Conservation (phyloP, 2,113 vertebrate species). For the Sinocyclocheilus rhinocerous region DNA sequence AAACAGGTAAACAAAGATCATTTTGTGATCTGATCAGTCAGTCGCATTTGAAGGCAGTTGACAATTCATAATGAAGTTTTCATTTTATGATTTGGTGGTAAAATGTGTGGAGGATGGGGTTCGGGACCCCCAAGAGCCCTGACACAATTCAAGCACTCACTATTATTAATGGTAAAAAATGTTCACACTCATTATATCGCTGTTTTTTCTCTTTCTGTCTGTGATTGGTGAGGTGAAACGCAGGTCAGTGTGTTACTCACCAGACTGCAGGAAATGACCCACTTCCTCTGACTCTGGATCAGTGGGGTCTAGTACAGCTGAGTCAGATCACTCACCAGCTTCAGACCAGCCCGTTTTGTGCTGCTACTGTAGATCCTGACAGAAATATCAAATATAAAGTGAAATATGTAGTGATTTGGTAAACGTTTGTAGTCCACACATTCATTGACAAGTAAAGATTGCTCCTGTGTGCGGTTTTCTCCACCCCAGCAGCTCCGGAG, state of each 20-base stretch:
- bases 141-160: not conserved
- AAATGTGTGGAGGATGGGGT: not conserved
- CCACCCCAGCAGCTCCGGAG: conserved; percentile 13
- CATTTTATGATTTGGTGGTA: not conserved
- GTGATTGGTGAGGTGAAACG: conserved; percentile 44
- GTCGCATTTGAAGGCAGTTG: not conserved
- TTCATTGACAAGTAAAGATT: conserved; percentile 23
- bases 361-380: conserved; percentile 31
- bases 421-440: conserved; percentile 4
- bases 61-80: conserved; percentile 1
- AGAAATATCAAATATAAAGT: conserved; percentile 24
- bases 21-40: not conserved
- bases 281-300: conserved; percentile 32
- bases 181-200: not conserved
- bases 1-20: not conserved
- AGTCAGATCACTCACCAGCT: conserved; percentile 43
- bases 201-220: not conserved
- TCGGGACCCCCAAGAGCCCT: not conserved
- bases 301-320: conserved; percentile 25
- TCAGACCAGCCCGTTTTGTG: not conserved
- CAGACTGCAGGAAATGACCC: conserved; percentile 34
- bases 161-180: conserved; percentile 12
- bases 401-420: conserved; percentile 22
- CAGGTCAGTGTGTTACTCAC: conserved; percentile 54
- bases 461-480: conserved; percentile 28